Evolutionary conservation across 2,888 invertebrate genomes (phyloP).

Genomic region (Muschampia staudingeri): DNA sequence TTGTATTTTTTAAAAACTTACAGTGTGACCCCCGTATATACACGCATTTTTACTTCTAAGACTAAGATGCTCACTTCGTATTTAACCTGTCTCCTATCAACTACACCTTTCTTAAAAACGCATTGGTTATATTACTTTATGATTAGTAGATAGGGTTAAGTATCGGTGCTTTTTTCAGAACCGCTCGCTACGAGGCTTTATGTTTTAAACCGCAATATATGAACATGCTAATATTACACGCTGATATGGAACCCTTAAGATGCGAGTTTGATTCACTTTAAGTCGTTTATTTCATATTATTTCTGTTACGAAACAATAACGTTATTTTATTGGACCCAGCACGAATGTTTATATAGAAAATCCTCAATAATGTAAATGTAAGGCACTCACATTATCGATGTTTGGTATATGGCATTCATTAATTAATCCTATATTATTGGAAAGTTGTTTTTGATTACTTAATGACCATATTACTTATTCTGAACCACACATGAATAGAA

Average conservation of each 20-base stretch:
- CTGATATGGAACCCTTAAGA: not conserved
- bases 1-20: no score
- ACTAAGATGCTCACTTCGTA: no score
- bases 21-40: no score
- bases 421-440: conserved; percentile 36
- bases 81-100: no score
- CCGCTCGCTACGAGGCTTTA: not conserved
- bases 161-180: no score
- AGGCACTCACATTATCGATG: not conserved
- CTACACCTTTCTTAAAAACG: no score
- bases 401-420: conserved; percentile 29
- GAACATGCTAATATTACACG: not conserved
- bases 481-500: not conserved
- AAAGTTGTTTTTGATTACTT: not conserved
- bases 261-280: not conserved
- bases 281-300: not conserved
- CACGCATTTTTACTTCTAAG: no score
- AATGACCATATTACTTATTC: no score
- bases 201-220: not conserved
- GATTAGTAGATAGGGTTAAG: no score
- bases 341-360: conserved; percentile 37
- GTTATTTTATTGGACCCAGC: conserved; percentile 11
- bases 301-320: not conserved
- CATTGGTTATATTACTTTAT: no score
- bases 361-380: conserved; percentile 26